Percentiles rank a stretch among this genome's conserved stretches.
Conservation (phyloP, 2,113 vertebrate species). For the Amblyopsis rosae region DNA sequence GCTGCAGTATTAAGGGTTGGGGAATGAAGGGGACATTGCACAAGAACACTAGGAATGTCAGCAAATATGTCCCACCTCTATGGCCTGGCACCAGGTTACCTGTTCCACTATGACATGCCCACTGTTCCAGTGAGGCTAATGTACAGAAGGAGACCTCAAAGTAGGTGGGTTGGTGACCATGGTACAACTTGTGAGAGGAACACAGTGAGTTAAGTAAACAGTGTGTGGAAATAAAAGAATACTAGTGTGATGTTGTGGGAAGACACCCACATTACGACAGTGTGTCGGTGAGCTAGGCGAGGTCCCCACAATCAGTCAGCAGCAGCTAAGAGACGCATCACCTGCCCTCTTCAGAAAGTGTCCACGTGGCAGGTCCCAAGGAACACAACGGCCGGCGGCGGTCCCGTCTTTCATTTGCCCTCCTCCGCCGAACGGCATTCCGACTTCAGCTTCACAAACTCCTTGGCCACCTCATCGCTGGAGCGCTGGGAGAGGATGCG, state of each 20-base stretch:
- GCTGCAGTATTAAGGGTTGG: conserved; percentile 7
- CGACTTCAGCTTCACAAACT: conserved; percentile 96
- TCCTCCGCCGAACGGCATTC: conserved; percentile 92
- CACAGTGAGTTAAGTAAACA: conserved; percentile 8
- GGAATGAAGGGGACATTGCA: conserved; percentile 39
- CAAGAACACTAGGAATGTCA: conserved; percentile 26
- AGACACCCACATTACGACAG: conserved; percentile 15
- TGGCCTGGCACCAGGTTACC: neutral
- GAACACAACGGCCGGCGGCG: neutral
- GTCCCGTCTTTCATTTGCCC: conserved; percentile 80
- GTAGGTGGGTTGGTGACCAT: neutral
- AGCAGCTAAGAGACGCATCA: conserved; percentile 45
- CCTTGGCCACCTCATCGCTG: conserved; percentile 94
- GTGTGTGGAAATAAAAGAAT: neutral
- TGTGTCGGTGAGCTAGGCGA: conserved; percentile 23
- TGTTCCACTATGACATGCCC: neutral
- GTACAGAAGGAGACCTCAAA: neutral
- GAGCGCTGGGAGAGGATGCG: conserved; percentile 97
- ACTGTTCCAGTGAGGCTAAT: neutral
- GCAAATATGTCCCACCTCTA: neutral
- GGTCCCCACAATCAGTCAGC: conserved; percentile 23
- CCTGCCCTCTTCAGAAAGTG: too few species aligned
- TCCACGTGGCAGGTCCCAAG: too few species aligned
- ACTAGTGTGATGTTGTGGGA: neutral
- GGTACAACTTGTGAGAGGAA: conserved; percentile 2